These are phyloP conservation scores for Leptatherina wallacei DNA, from an alignment of 2,797 vertebrate genomes.

Conservation along the genomic window DNA sequence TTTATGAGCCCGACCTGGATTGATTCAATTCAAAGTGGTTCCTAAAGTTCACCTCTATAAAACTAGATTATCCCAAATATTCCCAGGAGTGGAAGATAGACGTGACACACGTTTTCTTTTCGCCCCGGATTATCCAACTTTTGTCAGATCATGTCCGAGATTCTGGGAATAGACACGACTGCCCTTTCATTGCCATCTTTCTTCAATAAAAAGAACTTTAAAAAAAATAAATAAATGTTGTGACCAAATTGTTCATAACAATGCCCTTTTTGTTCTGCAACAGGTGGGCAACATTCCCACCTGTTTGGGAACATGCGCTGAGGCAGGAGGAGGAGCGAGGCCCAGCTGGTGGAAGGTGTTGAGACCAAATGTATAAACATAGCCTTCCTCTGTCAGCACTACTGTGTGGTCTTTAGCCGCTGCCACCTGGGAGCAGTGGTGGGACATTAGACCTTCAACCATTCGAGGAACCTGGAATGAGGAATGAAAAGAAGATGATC, in stretches of 20 bases:
- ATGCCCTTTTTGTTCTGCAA: not conserved
- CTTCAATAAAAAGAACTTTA: not conserved
- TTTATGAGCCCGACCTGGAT: no score
- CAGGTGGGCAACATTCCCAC: conserved; percentile 61
- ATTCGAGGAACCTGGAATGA: conserved; percentile 88
- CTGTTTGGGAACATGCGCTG: conserved; percentile 92
- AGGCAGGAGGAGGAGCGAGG: conserved; percentile 88
- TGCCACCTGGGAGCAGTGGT: conserved; percentile 92
- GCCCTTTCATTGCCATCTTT: no score
- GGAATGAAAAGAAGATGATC: not conserved
- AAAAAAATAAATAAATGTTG: not conserved
- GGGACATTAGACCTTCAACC: conserved; percentile 90
- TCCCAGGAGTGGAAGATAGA: no score
- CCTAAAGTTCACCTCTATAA: no score
- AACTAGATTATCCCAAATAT: no score
- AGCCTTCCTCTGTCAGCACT: conserved; percentile 94
- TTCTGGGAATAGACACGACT: not conserved
- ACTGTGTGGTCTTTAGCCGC: conserved; percentile 97
- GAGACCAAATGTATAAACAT: conserved; percentile 94
- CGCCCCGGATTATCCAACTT: not conserved
- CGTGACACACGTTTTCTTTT: no score
- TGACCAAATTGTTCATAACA: not conserved
- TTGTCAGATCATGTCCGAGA: not conserved
- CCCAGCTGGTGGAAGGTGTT: conserved; percentile 96
- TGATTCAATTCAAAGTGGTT: no score